These are phyloP conservation scores for Pachyramphus minor DNA, from an alignment of 2,113 vertebrate species.

Conservation along the genomic window DNA sequence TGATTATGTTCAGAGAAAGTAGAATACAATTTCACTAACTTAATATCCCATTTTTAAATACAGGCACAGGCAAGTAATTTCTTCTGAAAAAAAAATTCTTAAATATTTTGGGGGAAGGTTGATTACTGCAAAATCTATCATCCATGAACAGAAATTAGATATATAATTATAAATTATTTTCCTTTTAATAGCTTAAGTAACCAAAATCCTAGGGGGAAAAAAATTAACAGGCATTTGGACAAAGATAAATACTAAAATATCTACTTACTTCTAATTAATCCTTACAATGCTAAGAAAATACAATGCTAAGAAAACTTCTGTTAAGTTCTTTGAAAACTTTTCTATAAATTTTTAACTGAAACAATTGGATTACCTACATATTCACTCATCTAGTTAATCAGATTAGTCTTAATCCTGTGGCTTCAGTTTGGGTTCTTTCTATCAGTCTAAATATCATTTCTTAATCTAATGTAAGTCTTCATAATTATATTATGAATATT, in stretches of 20 bases:
- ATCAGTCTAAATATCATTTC: background rate
- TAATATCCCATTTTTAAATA: conserved; percentile 35
- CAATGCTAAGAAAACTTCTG: background rate
- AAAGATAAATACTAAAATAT: background rate
- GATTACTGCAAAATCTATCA: background rate
- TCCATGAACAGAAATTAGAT: conserved; percentile 5
- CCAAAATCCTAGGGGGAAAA: background rate
- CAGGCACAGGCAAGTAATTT: background rate
- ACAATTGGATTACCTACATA: background rate
- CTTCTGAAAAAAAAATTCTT: background rate
- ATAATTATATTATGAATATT: background rate
- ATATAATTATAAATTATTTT: conserved; percentile 10
- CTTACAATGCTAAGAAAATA: background rate
- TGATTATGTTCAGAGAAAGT: conserved; percentile 50
- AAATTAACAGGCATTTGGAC: background rate
- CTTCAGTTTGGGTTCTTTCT: background rate
- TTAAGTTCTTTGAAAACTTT: background rate
- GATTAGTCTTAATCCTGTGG: background rate
- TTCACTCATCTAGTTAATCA: background rate
- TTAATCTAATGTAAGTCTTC: background rate
- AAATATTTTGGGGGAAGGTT: background rate
- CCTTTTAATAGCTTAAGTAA: background rate
- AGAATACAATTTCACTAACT: conserved; percentile 13
- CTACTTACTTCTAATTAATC: background rate
- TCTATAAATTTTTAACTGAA: background rate